Conservation (phyloP, 2,113 vertebrate genomes). For the Pachyramphus minor region DNA sequence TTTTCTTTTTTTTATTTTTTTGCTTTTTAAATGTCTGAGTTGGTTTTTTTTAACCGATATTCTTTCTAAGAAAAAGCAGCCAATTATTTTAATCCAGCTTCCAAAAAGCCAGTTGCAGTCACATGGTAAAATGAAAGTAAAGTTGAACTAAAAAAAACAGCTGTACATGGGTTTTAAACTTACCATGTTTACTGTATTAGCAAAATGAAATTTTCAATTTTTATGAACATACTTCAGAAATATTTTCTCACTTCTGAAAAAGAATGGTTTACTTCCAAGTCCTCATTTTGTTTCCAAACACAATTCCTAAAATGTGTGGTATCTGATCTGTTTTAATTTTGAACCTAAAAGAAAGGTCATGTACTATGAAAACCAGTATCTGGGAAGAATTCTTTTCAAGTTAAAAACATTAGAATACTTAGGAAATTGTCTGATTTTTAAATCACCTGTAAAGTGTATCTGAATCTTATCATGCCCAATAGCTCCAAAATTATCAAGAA, state of each 20-base stretch:
- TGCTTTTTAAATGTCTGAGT: neutral
- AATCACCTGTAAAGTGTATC: no score
- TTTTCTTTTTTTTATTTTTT: neutral
- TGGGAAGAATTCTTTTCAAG: neutral
- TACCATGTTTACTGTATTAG: neutral
- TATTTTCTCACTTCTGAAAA: neutral
- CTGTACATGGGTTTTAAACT: neutral
- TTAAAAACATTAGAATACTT: neutral
- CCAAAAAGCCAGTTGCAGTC: neutral
- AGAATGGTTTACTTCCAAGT: neutral
- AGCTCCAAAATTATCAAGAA: neutral
- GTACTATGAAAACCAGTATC: neutral
- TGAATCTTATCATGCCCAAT: neutral
- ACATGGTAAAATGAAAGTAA: neutral
- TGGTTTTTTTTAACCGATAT: neutral
- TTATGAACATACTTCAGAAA: neutral
- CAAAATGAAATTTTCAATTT: neutral
- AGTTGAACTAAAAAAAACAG: neutral
- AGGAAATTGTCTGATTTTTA: neutral
- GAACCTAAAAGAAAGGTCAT: fast-evolving
- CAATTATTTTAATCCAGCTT: neutral
- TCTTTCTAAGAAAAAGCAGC: neutral
- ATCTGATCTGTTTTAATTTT: neutral
- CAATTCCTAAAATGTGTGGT: neutral
- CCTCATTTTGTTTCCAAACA: neutral